Conservation (phyloP, 2,797 vertebrate species). For the Fratercula arctica region DNA sequence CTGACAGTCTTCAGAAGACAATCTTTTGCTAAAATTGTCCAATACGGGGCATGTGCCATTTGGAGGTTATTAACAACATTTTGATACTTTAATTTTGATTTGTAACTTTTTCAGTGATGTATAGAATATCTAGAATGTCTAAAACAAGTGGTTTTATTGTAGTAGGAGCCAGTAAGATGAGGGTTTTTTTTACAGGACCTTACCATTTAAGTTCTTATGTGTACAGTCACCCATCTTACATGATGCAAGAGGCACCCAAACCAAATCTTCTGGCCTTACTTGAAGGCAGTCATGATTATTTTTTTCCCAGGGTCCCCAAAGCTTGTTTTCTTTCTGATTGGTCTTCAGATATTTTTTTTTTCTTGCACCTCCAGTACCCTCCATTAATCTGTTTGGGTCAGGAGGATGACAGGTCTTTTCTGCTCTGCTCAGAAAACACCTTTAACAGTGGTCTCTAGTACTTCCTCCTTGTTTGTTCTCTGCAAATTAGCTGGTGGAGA, state of each 20-base stretch:
- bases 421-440: background rate
- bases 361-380: background rate
- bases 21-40: background rate
- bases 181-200: background rate
- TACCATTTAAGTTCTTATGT: background rate
- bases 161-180: background rate
- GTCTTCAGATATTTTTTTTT: background rate
- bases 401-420: background rate
- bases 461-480: background rate
- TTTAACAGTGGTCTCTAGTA: background rate
- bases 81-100: background rate
- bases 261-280: background rate
- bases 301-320: background rate
- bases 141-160: background rate
- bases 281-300: background rate
- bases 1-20: background rate
- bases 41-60: rapidly evolving
- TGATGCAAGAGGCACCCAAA: background rate
- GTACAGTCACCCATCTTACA: background rate
- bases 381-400: background rate
- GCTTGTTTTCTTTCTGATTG: background rate
- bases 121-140: background rate
- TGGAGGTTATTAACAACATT: background rate
- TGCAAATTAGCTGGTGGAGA: background rate
- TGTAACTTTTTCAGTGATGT: background rate